A percentile compares a stretch with the other conserved stretches of the same genome.
These are phyloP conservation scores for Spheniscus humboldti DNA, from an alignment of 2,797 vertebrate species.

Conservation along the genomic window DNA sequence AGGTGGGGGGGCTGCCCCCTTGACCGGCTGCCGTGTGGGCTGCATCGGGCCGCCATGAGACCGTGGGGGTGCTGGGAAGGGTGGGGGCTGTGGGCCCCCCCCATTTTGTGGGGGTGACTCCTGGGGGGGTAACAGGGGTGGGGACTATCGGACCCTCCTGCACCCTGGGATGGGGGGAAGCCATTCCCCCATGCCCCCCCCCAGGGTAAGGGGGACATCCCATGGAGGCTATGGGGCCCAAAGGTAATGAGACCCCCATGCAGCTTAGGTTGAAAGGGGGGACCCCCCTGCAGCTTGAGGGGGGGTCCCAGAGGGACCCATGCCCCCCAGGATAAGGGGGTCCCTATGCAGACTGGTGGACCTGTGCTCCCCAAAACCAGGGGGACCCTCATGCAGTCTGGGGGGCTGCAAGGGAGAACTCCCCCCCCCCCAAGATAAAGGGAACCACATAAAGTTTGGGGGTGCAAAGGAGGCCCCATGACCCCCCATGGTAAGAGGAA, in stretches of 20 bases:
- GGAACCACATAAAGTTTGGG: background rate
- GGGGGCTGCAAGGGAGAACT: background rate
- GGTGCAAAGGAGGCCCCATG: background rate
- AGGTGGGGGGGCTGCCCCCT: no score
- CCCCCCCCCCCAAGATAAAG: background rate
- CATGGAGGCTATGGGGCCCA: background rate
- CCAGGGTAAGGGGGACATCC: background rate
- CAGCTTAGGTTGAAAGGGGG: background rate
- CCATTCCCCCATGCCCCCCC: no score
- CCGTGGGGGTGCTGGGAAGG: background rate
- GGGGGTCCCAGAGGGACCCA: background rate
- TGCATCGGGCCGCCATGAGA: background rate
- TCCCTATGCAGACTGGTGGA: background rate
- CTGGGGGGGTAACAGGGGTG: background rate
- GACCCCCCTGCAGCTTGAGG: background rate
- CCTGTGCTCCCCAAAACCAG: background rate
- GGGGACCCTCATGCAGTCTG: background rate
- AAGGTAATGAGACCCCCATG: background rate
- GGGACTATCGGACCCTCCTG: no score
- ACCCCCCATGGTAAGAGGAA: no score
- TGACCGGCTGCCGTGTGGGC: background rate
- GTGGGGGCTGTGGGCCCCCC: background rate
- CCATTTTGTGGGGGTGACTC: background rate
- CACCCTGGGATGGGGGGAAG: no score
- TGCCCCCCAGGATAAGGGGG: background rate